These are phyloP conservation scores for Hippopotamyrus pictus DNA, from an alignment of 2,797 vertebrate species.

Conservation along the genomic window DNA sequence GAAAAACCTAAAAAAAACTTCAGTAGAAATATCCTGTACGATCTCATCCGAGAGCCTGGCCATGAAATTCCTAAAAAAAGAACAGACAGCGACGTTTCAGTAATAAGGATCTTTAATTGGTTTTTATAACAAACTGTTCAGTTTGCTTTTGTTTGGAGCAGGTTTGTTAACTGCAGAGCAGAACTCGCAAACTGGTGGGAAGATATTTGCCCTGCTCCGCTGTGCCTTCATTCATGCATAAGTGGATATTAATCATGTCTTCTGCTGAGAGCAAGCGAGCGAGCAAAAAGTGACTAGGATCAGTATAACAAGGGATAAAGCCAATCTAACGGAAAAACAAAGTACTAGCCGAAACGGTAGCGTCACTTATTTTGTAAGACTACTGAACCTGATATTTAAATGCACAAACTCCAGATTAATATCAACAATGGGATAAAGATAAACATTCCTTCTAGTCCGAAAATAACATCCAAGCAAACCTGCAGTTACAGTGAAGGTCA, in stretches of 20 bases:
- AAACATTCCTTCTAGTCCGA: not conserved
- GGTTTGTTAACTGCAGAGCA: not conserved
- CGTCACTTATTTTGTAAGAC: slow-evolving; percentile 7
- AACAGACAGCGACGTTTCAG: not conserved
- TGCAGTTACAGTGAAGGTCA: not conserved
- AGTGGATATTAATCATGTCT: slow-evolving; percentile 4
- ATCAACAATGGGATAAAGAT: not conserved
- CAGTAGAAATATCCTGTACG: not conserved
- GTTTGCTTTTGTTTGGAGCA: slow-evolving; percentile 8
- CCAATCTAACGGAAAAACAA: not conserved
- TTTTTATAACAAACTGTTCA: not conserved
- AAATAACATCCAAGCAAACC: not conserved
- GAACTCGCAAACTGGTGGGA: not conserved
- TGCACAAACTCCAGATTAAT: not conserved
- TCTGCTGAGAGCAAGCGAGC: not conserved
- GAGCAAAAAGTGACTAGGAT: not conserved
- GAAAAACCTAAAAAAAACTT: not conserved
- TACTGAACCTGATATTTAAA: not conserved
- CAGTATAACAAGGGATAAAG: not conserved
- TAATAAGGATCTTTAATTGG: slow-evolving; percentile 4
- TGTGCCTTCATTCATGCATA: not conserved
- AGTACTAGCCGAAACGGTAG: not conserved
- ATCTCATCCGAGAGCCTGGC: not conserved
- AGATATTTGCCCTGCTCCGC: not conserved
- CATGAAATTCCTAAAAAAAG: not conserved